Base-by-base conservation (phyloP, 2,888 invertebrate species). In the Octonoba sinensis region DNA sequence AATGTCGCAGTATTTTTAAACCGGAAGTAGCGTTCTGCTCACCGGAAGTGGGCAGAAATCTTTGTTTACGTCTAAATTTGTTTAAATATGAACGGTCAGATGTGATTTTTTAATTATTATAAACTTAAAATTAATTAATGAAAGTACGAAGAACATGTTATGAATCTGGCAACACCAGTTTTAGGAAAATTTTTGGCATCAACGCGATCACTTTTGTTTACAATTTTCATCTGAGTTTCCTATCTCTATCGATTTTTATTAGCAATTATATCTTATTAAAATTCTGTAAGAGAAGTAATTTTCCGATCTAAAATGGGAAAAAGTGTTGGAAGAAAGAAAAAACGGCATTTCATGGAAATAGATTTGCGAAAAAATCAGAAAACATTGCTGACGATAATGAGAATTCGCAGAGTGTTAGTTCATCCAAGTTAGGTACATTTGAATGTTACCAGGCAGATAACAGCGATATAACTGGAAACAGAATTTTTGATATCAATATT, bases 401-500 rank as follows among this genome's bases (percentile, higher is more conserved):
- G 12, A 20, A 12, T 18, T 16, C 12, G 44, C 24, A 11, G 8
- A 46, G 44, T 54, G 44, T 22, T 2, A 59, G 57, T 49, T 12
- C 11, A 20, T 47, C 46, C 13, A 46, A 70, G n/a, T 22, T 70
- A 36, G 24, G 22, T 57, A 47, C 27, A 27, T 57, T 8, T 57
- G 12, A 16, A 6, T 2, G 1, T 13, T 2, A 20, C 2, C 13
- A 27, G 1, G 44, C 1, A 1, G 15, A 27, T 4, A 62, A 62
- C 27, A 6, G 1, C 12, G 1, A 11, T 15, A 27, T 62, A 62
- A 44, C 13, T 51, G 74, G 57, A 8, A 67, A 67, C 54, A 13
- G 59, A 8, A 51, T 75, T 49, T 18, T 67, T 2, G 49, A 67
- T 67, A 15, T 75, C 8, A n/a, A 22, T n/a, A 67, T 75, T 51